Evolutionary conservation across 1,140 invertebrate genomes (phyloP).

Genomic region (Drosophila aff.): DNA sequence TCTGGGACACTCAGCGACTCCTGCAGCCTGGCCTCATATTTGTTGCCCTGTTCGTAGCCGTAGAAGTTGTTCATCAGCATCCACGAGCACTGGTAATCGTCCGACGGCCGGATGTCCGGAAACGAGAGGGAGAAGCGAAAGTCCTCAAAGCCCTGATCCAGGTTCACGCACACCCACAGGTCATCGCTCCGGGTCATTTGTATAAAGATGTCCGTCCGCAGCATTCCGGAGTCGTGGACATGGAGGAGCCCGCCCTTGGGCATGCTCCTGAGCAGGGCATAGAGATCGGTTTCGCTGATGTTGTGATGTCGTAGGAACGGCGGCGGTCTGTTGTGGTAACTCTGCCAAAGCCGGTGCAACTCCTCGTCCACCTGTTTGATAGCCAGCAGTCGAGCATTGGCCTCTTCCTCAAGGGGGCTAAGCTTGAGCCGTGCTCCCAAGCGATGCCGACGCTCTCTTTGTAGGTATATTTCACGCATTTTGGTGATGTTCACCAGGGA

Average conservation of each 20-base stretch:
- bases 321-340: slow-evolving; percentile 71
- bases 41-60: background rate
- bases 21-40: slow-evolving; percentile 10
- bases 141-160: slow-evolving; percentile 75
- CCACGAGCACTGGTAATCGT: slow-evolving; percentile 86
- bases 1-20: slow-evolving; percentile 15
- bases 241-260: slow-evolving; percentile 91
- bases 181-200: slow-evolving; percentile 22
- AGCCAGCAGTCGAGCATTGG: slow-evolving; percentile 42
- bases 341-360: slow-evolving; percentile 31
- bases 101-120: slow-evolving; percentile 56
- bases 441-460: slow-evolving; percentile 30
- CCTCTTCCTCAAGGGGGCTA: slow-evolving; percentile 41
- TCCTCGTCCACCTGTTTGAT: slow-evolving; percentile 43
- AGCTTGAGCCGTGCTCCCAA: slow-evolving; percentile 48
- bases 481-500: slow-evolving; percentile 19
- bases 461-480: slow-evolving; percentile 4
- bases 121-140: slow-evolving; percentile 74
- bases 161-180: slow-evolving; percentile 62
- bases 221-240: slow-evolving; percentile 89
- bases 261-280: slow-evolving; percentile 88
- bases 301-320: slow-evolving; percentile 88
- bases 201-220: slow-evolving; percentile 86
- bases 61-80: slow-evolving; percentile 86
- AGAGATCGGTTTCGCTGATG: slow-evolving; percentile 89